These are phyloP conservation scores for Ylistrum balloti DNA, from an alignment of 1,140 invertebrate species.

Conservation along the genomic window DNA sequence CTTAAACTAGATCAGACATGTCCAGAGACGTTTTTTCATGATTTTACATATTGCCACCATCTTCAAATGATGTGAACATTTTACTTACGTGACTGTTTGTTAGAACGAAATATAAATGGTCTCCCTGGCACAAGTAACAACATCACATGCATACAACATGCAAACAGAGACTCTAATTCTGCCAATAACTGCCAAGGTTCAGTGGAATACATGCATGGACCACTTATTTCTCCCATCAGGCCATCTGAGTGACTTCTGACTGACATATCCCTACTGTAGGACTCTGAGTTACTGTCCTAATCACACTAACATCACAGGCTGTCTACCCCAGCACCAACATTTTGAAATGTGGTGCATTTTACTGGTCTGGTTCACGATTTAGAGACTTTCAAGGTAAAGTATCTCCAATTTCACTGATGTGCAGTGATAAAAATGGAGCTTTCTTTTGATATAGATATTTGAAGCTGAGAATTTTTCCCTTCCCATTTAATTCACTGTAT, in stretches of 20 bases:
- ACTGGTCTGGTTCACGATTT: not conserved
- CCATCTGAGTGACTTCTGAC: not conserved
- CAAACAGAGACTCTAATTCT: not conserved
- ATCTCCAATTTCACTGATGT: no score
- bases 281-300: not conserved
- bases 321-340: not conserved
- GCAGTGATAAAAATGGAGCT: no score
- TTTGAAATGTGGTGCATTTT: not conserved
- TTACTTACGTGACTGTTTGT: not conserved
- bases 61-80: no score
- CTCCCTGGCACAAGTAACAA: not conserved
- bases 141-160: not conserved
- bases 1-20: not conserved
- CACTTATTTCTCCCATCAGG: not conserved
- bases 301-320: no score
- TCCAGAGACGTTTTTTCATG: not conserved
- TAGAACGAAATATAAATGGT: not conserved
- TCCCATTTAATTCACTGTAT: no score
- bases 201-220: not conserved
- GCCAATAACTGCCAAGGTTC: not conserved
- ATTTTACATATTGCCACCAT: no score
- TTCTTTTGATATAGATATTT: no score
- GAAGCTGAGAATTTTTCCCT: no score
- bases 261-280: not conserved
- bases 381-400: no score